Evolutionary conservation across 2,113 vertebrate genomes (phyloP), one percentile per base, ranked within the genome.

Genomic region (Mola mola): DNA sequence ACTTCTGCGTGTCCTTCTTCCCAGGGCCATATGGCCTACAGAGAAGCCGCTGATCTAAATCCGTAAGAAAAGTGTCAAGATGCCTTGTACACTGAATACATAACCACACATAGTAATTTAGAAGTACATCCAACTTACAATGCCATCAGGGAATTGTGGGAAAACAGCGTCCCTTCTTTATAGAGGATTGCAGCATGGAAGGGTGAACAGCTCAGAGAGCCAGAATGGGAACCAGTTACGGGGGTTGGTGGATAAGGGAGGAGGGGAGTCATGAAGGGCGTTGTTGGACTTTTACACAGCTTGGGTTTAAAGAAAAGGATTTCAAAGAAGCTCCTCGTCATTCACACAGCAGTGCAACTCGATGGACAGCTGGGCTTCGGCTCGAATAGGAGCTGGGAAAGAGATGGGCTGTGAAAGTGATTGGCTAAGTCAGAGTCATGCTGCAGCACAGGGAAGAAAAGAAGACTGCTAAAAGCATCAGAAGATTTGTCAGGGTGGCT

Each of bases 271-370:
- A 60, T 29, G 15, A 76, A 75, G 83, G 81, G 81, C 56, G 80
- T 85, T 73, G 78, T 66, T 67, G 67, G 79, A 81, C 68, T 85
- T 85, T 86, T 76, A 83, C 81, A 86, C 80, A 67, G 67, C 68
- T 68, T 86, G 83, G 59, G 12, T 61, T 78, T 66, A 55, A 81
- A 87, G 83, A 91, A 91, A 90, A 86, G 71, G 87, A 86, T 91
- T 89, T 84, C 69, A 85, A 84, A 80, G 82, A 66, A 65, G 68
- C 85, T 79, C 63, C 75, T 84, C 68, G 84, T 87, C 88, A 86
- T 81, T 92, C 89, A 83, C 72, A 67, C 63, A 72, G 67, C 58
- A 47, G 79, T 80, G 66, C 76, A 83, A 66, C 76, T 76, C 51
- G 20, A 64, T 55, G 69, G 88, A 90, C 89, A 92, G 88, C 89